Base-by-base conservation (phyloP, 2,888 invertebrate genomes). In the Dryobotodes eremita region DNA sequence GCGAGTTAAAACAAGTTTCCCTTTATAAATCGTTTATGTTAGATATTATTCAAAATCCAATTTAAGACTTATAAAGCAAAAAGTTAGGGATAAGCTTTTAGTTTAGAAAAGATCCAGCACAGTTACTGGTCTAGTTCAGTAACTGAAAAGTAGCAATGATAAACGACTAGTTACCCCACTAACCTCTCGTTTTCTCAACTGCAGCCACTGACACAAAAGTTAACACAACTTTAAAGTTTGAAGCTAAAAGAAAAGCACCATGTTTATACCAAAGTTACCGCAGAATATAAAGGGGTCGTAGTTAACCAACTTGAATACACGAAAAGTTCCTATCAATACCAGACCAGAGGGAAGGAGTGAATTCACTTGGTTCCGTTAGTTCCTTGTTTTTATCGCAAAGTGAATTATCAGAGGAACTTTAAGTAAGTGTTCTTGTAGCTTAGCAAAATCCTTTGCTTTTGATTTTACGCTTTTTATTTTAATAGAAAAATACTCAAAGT, bases 321-420 rank as follows among this genome's bases (percentile, higher is more conserved):
- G 80, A 86, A 88, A 86, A 84, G 72, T 83, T 71, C 65, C 73
- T 50, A 68, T 84, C 86, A 85, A 76, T 72, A 76, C 59, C 78
- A 82, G 81, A 62, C 61, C 61, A 31, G 64, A 46, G 61, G 57
- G 46, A 82, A 74, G 50, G 64, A 78, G 48, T 36, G 75, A 74
- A 77, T 80, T 80, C 70, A 78, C 66, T 76, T 31, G 26, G 59
- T 61, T 71, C 74, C 23, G 46, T 66, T 75, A 69, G 64, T 75
- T 83, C 61, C 77, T 71, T 80, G 73, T 84, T 86, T 84, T 86
- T 75, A 85, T 69, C 72, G 50, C 31, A 75, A 85, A 84, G 61
- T 74, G 75, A 87, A 75, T 78, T 86, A 86, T 85, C 87, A 62
- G 75, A 71, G 23, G 26, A 72, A 81, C 53, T 85, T 73, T 48